Base-by-base conservation (phyloP, 2,113 vertebrate species). In the Sylvietta virens region DNA sequence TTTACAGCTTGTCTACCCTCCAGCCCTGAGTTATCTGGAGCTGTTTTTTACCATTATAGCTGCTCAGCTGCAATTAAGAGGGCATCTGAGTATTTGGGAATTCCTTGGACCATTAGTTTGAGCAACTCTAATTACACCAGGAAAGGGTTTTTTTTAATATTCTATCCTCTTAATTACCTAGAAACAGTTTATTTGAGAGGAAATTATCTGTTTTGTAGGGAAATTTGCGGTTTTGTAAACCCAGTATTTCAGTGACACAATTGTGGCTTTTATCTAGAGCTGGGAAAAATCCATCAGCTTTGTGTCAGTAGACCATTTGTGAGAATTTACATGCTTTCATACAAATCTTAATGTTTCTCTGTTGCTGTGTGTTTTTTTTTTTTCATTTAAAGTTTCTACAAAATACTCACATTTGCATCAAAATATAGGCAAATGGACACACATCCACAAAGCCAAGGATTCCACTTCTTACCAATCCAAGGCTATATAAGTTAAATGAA, bases 11-110 rank as follows among this genome's bases (percentile, higher is more conserved):
- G 81, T 97, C 97, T 97, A 94, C 94, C 96, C 94, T 96, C 91
- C 93, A 98, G 96, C 94, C 82, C 69, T 95, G 92, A 95, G 91
- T 97, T 97, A 95, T 86, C 94, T 90, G 93, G 95, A 97, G 92
- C 92, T 91, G 89, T 40, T 94, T 98, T 97, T 97, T 90, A 81
- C 96, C 86, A 74, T 97, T 96, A 88, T 44, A 94, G 95, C 92
- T 94, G 88, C 97, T 98, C 94, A 96, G 94, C 84, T 95, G 92
- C 97, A 97, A 97, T 98, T 98, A 97, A 97, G 89, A 97, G 90
- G 96, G 91, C 96, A 97, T 96, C 92, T 96, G 97, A 97, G 94
- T 97, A 97, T 97, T 95, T 97, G 96, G 97, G 94, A 97, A 97
- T 95, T 96, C 96, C 96, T 97, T 94, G 91, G 95, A 96, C 94